phyloP scores from a whole-genome alignment of 2,888 invertebrate species.

The Erebia palarica region DNA sequence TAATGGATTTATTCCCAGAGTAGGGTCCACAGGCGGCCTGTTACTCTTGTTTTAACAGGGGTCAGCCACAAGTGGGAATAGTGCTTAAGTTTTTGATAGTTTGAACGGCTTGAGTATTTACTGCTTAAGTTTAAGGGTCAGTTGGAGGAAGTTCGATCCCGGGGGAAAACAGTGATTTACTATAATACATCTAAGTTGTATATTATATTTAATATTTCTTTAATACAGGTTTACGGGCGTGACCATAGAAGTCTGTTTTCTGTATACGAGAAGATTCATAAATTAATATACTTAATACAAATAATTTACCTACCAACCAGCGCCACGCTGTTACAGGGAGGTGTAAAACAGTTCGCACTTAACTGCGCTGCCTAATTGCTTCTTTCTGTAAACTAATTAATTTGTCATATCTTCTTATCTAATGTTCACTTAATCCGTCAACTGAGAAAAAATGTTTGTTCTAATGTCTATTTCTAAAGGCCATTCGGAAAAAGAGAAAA shows the following conservation, averaged over 20 bases:
- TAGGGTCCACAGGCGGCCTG: conserved; percentile 56
- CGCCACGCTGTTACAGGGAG: no score
- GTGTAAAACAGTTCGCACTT: no score
- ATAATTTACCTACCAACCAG: no score
- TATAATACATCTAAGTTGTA: neutral
- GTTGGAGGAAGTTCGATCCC: conserved; percentile 63
- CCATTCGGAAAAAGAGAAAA: neutral
- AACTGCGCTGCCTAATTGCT: no score
- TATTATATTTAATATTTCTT: neutral
- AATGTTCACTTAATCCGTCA: no score
- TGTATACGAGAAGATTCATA: no score
- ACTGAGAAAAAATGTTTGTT: neutral
- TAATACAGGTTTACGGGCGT: neutral
- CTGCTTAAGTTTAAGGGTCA: conserved; percentile 78
- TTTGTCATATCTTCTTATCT: no score
- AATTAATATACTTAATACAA: no score
- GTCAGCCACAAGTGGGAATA: conserved; percentile 68
- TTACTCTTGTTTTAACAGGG: conserved; percentile 61
- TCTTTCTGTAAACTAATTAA: no score
- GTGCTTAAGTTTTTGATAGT: conserved; percentile 80
- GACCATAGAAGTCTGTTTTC: no score
- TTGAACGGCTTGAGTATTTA: conserved; percentile 78
- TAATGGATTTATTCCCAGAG: conserved; percentile 49
- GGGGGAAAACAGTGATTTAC: conserved; percentile 54
- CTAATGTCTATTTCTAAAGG: neutral